These are phyloP conservation scores for Leptopilina drosophilae DNA, from an alignment of 2,888 invertebrate species.

Conservation along the genomic window DNA sequence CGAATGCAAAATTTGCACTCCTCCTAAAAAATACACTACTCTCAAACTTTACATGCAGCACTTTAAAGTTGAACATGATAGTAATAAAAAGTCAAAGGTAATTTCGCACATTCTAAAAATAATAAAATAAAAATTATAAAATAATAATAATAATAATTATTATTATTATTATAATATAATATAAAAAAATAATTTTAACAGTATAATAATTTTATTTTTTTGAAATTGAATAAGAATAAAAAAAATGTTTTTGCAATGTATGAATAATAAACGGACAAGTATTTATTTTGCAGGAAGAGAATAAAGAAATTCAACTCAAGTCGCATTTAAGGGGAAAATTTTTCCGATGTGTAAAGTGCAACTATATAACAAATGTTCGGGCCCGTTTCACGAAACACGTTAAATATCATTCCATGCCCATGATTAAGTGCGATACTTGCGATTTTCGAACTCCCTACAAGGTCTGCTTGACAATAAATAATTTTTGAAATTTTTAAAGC, in stretches of 20 bases:
- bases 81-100: slow-evolving; percentile 64
- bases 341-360: slow-evolving; percentile 93
- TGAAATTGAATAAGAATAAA: too few relatives aligned
- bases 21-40: slow-evolving; percentile 59
- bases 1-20: slow-evolving; percentile 74
- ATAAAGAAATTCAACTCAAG: slow-evolving; percentile 84
- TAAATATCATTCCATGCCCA: slow-evolving; percentile 95
- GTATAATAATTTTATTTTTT: not conserved
- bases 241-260: not conserved
- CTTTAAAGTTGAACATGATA: slow-evolving; percentile 68
- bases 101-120: slow-evolving; percentile 34
- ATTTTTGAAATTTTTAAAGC: not conserved
- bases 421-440: slow-evolving; percentile 95
- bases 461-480: slow-evolving; percentile 56
- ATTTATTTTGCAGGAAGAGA: slow-evolving; percentile 72
- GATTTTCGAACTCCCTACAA: slow-evolving; percentile 90
- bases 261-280: not conserved
- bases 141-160: not conserved
- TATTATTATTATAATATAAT: too few relatives aligned
- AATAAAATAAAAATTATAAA: too few relatives aligned
- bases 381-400: slow-evolving; percentile 94
- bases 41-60: slow-evolving; percentile 70
- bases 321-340: slow-evolving; percentile 88
- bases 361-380: slow-evolving; percentile 93
- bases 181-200: not conserved